These are phyloP conservation scores for Dendroctonus ponderosae DNA, from an alignment of 1,140 invertebrate genomes.

Conservation along the genomic window DNA sequence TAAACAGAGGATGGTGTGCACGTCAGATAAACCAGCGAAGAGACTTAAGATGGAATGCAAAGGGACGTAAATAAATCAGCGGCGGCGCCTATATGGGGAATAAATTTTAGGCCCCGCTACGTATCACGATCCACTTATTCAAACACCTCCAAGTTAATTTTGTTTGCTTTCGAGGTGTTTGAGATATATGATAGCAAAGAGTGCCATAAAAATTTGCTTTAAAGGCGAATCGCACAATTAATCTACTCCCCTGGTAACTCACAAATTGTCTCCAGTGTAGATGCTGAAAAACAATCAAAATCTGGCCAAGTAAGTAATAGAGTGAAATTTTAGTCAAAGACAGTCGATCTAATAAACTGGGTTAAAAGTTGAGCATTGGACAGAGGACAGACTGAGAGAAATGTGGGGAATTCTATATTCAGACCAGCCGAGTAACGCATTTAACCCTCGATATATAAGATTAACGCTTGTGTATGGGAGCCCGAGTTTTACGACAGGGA, in stretches of 20 bases:
- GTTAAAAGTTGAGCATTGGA: not conserved
- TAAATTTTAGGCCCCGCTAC: constrained; percentile 15
- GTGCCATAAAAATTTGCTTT: not conserved
- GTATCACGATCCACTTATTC: constrained; percentile 7
- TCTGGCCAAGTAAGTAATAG: no score
- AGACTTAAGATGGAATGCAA: constrained; percentile 15
- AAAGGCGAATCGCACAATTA: not conserved
- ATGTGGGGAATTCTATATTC: not conserved
- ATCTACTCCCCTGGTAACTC: not conserved
- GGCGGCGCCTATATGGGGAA: constrained; percentile 15
- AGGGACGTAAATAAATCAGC: constrained; percentile 20
- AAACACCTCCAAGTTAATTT: constrained; percentile 6
- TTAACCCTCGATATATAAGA: constrained; percentile 17
- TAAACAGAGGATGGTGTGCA: constrained; percentile 24
- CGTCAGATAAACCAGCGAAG: constrained; percentile 16
- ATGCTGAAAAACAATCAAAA: no score
- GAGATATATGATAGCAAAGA: constrained; percentile 2
- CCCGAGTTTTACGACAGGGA: constrained; percentile 13
- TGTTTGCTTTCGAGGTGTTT: constrained; percentile 17
- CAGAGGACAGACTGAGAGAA: not conserved
- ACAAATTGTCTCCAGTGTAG: not conserved
- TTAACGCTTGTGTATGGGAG: constrained; percentile 17
- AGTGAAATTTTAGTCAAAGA: no score
- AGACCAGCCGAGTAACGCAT: not conserved
- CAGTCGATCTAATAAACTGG: no score